Evolutionary conservation across 2,888 invertebrate species (phyloP), one percentile per base, ranked within the genome.

Genomic region (Zootermopsis nevadensis): DNA sequence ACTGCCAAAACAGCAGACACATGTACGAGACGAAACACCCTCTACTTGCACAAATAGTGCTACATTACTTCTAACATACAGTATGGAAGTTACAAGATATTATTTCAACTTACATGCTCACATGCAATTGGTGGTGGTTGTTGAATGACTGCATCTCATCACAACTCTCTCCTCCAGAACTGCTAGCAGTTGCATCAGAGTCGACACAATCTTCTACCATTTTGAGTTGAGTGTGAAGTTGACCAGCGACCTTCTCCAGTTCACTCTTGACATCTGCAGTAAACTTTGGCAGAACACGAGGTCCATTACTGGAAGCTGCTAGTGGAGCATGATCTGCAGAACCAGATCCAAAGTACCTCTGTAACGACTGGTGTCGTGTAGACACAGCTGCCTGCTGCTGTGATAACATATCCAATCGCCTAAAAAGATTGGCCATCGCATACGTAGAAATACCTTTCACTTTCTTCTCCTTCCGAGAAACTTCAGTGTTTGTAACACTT

Each of bases 121-220:
- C 92, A 85, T 92, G 85, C 66, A 86, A 92, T 87, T 94, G 94
- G 88, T 95, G 95, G 87, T 93, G 93, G 90, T 96, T 96, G 89
- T 93, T 95, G 90, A 95, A 96, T 84, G 91, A 90, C 86, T 95
- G 93, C 90, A 94, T 93, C 89, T 98, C 98, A 91, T 98, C 98
- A 89, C 96, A 96, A 87, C 97, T 97, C 89, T 98, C 98, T 53
- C 97, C 97, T 81, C 97, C 98, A 27, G 98, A 98, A 88, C 97
- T 98, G 85, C 97, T 97, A 27, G 95, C 97, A 0, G 98, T 98
- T 55, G 96, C 97, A 90, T 98, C 98, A 1, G 97, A 97, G 89
- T 98, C 98, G 85, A 97, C 91, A 87, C 94, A 94, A 84, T 92
- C 91, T 88, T 96, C 95, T 83, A 97, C 92, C 85, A 95, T 91